Evolutionary conservation across 2,113 vertebrate species (phyloP), one percentile per base, ranked within the genome.

Genomic region (Alligator sinensis): DNA sequence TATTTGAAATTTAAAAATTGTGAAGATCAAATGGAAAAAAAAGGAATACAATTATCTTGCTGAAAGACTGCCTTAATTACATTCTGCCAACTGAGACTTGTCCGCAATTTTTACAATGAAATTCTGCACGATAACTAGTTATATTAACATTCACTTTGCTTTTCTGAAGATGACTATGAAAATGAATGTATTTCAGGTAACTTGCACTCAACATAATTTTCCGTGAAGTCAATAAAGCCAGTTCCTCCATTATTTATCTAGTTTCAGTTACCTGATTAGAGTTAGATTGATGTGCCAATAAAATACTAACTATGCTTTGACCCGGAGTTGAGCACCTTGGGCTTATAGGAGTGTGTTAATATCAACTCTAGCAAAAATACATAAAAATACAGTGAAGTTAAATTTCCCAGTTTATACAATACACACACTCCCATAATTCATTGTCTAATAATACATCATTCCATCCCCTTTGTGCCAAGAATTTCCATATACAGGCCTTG

Each of bases 11-110:
- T 92, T 95, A 89, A 96, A 91, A 80, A 94, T 87, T 86, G 63
- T 75, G 77, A 94, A 57, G 60, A 61, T 92, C 84, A 60, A 47
- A 21, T 87, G 61, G 84, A 34, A 79, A 59, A 70, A 74, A 79
- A 86, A 24, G 6, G 28, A 87, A 25, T 91, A 86, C 92, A 89
- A 95, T 96, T 97, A 93, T 95, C 93, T 97, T 93, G 63, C 80
- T 91, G 79, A 72, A 97, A 95, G 76, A 96, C 80, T 96, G 83
- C 62, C 93, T 93, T 96, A 97, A 97, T 97, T 97, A 97, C 96
- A 96, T 92, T 97, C 87, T 96, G 89, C 93, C 95, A 97, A 79
- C 34, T 93, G 93, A 90, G 94, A 91, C 90, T 54, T 93, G 94
- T 94, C 80, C 91, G 89, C 80, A 62, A 95, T 96, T 96, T 94